Conservation (phyloP, 2,888 invertebrate genomes). For the Pyralis farinalis region DNA sequence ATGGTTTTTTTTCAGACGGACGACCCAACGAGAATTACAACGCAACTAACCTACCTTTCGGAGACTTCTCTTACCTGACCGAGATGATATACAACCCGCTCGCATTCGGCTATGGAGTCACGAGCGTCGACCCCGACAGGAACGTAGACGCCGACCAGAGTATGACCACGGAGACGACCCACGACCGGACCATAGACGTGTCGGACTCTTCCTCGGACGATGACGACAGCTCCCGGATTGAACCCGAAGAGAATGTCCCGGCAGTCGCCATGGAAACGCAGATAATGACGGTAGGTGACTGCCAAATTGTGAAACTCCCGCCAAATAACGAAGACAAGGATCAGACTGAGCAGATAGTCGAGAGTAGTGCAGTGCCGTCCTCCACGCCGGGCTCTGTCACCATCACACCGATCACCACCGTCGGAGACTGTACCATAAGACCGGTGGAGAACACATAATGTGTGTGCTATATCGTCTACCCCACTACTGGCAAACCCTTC, state of each 20-base stretch:
- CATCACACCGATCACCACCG: slow-evolving; percentile 69
- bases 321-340: slow-evolving; percentile 51
- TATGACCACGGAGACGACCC: slow-evolving; percentile 38
- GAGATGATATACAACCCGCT: slow-evolving; percentile 75
- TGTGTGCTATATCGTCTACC: slow-evolving; percentile 41
- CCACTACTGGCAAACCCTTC: slow-evolving; percentile 23
- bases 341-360: slow-evolving; percentile 38
- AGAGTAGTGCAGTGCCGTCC: slow-evolving; percentile 34
- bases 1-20: slow-evolving; percentile 55
- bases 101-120: slow-evolving; percentile 56
- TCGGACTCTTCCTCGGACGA: slow-evolving; percentile 66
- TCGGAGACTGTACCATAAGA: slow-evolving; percentile 74
- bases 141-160: slow-evolving; percentile 50
- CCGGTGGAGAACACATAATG: slow-evolving; percentile 68
- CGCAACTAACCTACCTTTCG: slow-evolving; percentile 76
- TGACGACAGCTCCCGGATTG: slow-evolving; percentile 51
- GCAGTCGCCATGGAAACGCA: slow-evolving; percentile 60
- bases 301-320: slow-evolving; percentile 73
- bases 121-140: slow-evolving; percentile 57
- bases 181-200: slow-evolving; percentile 67
- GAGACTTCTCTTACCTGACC: slow-evolving; percentile 77
- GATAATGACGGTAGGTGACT: slow-evolving; percentile 76
- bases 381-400: slow-evolving; percentile 62
- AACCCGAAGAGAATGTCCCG: slow-evolving; percentile 56
- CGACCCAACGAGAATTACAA: slow-evolving; percentile 78